A percentile compares a stretch with the other conserved stretches of the same genome.
Evolutionary conservation across 2,113 vertebrate species (phyloP).

Genomic region (Macrotis lagotis): DNA sequence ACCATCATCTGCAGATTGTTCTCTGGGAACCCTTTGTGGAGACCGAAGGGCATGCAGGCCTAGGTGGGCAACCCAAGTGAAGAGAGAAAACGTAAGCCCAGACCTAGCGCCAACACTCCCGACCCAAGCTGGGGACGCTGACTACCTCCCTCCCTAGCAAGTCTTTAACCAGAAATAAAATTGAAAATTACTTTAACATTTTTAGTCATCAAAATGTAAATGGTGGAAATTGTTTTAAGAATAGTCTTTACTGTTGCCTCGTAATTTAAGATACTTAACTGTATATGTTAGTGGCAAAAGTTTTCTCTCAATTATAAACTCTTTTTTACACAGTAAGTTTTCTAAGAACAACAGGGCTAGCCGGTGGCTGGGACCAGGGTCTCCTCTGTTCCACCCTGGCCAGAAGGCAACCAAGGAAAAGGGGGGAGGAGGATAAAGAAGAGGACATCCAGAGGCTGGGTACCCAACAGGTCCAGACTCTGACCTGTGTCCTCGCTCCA

Average conservation of each 20-base stretch:
- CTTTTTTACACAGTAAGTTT: too few species aligned
- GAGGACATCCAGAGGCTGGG: too few species aligned
- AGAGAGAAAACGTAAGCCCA: not conserved
- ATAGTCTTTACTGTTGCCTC: too few species aligned
- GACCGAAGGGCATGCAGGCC: slow-evolving; percentile 96
- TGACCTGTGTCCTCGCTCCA: too few species aligned
- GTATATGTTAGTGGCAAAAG: too few species aligned
- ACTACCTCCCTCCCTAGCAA: not conserved
- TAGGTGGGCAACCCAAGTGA: slow-evolving; percentile 62
- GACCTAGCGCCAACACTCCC: not conserved
- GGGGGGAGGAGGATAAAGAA: not conserved
- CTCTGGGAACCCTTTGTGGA: slow-evolving; percentile 94
- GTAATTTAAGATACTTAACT: too few species aligned
- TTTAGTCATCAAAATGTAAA: too few species aligned
- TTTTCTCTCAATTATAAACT: too few species aligned
- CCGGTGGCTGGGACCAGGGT: not conserved
- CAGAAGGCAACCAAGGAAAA: not conserved
- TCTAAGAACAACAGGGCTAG: not conserved
- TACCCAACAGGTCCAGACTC: not conserved
- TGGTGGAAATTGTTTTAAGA: too few species aligned
- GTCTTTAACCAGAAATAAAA: not conserved
- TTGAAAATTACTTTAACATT: too few species aligned
- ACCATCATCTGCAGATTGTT: slow-evolving; percentile 99
- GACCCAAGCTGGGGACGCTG: not conserved
- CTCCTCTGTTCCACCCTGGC: not conserved